phyloP scores from a whole-genome alignment of 2,797 vertebrate genomes.

The Sparidentex hasta region DNA sequence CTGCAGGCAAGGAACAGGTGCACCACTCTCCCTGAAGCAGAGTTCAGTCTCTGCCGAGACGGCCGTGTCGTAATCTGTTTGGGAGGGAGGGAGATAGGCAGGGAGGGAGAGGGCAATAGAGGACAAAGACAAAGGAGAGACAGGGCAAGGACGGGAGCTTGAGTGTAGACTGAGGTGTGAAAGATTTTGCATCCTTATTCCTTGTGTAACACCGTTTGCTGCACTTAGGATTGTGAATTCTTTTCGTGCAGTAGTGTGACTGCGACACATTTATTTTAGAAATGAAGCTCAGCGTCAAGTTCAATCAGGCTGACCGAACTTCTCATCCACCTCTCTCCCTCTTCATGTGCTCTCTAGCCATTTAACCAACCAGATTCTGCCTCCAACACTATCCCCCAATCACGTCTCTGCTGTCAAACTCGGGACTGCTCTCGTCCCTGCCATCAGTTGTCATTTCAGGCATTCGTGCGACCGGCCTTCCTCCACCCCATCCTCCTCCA shows the following conservation, averaged over 20 bases:
- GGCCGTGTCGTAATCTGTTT: constrained; percentile 68
- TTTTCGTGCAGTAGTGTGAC: not conserved
- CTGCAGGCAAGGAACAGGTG: constrained; percentile 76
- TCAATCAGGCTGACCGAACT: too few relatives aligned
- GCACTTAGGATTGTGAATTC: not conserved
- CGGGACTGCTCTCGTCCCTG: too few relatives aligned
- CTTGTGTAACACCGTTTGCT: not conserved
- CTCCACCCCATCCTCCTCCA: too few relatives aligned
- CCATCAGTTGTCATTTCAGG: too few relatives aligned
- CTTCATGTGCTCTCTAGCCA: too few relatives aligned
- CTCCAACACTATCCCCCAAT: too few relatives aligned
- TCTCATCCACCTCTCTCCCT: too few relatives aligned
- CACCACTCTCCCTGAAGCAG: constrained; percentile 56
- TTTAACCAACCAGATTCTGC: too few relatives aligned
- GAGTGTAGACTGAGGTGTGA: constrained; percentile 10
- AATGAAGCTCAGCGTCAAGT: not conserved
- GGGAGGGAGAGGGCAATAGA: constrained; percentile 2
- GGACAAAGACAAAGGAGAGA: constrained; percentile 26
- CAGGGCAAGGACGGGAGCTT: not conserved
- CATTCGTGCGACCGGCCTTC: too few relatives aligned
- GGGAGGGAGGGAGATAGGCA: constrained; percentile 46
- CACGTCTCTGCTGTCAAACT: too few relatives aligned
- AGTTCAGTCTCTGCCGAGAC: constrained; percentile 68
- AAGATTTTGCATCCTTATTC: constrained; percentile 12
- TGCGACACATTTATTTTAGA: not conserved